A percentile compares a stretch with the other conserved stretches of the same genome.
Evolutionary conservation across 2,888 invertebrate genomes (phyloP).

Genomic region (Dasypogon diadema): DNA sequence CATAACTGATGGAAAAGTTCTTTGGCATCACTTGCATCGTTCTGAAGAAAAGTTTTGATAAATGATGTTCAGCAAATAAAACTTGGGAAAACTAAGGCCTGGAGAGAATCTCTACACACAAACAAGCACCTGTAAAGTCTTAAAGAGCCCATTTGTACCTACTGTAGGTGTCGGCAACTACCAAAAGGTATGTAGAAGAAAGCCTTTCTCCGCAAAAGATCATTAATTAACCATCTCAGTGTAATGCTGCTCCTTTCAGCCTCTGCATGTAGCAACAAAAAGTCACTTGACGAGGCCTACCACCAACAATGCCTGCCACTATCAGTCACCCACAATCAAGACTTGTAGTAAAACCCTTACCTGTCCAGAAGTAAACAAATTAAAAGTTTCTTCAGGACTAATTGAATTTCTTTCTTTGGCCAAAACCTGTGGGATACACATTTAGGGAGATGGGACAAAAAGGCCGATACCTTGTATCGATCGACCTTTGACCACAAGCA

Average conservation of each 20-base stretch:
- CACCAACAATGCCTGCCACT: conserved; percentile 22
- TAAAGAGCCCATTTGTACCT: conserved; percentile 12
- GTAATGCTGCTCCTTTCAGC: background rate
- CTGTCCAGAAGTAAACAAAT: conserved; percentile 17
- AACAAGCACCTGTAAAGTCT: conserved; percentile 13
- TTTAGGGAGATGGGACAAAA: conserved; percentile 21
- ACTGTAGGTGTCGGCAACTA: background rate
- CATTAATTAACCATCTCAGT: conserved; percentile 30
- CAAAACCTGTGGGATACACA: background rate
- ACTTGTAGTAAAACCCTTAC: conserved; percentile 7
- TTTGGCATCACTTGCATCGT: no score
- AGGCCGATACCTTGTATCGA: background rate
- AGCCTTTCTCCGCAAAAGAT: conserved; percentile 28
- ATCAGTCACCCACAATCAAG: conserved; percentile 22
- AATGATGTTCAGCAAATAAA: conserved; percentile 14
- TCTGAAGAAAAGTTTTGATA: conserved; percentile 9
- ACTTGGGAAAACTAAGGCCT: background rate
- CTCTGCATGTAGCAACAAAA: conserved; percentile 16
- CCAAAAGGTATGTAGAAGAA: conserved; percentile 18
- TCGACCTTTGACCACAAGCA: conserved; percentile 12
- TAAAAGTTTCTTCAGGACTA: conserved; percentile 24
- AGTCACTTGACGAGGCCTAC: background rate
- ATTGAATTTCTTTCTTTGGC: conserved; percentile 12
- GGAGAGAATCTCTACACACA: conserved; percentile 1
- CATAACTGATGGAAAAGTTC: no score